Conservation (phyloP, 2,888 invertebrate genomes). For the Clistopyga incitator region DNA sequence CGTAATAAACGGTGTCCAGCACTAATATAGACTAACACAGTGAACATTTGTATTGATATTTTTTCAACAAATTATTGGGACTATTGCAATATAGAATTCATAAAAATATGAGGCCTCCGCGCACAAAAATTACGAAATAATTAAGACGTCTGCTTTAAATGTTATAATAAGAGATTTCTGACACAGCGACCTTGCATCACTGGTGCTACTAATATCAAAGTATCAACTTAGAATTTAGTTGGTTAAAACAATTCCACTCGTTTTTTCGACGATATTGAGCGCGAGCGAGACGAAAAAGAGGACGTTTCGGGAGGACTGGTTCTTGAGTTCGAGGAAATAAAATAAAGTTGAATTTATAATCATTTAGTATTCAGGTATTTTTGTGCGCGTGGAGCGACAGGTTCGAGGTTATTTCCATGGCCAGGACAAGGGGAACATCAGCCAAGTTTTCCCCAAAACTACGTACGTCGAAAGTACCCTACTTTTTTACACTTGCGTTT, state of each 20-base stretch:
- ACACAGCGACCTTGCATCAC: background rate
- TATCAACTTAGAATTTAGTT: background rate
- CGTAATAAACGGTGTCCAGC: too few species aligned
- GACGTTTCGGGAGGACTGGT: background rate
- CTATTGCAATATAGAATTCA: background rate
- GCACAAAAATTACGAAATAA: background rate
- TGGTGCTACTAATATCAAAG: conserved; percentile 2
- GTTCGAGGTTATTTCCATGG: conserved; percentile 14
- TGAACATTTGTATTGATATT: too few species aligned
- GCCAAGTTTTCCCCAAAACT: background rate
- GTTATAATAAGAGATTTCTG: background rate
- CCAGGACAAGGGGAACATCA: conserved; percentile 3
- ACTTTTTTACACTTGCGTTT: background rate
- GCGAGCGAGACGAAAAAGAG: conserved; percentile 12
- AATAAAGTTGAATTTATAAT: conserved; percentile 14
- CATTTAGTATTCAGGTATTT: conserved; percentile 17
- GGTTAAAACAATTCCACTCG: conserved; percentile 15
- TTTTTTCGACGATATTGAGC: background rate
- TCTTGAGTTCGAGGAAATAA: conserved; percentile 9
- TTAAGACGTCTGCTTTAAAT: background rate
- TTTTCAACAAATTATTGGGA: background rate
- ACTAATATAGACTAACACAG: too few species aligned
- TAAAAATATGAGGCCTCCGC: background rate
- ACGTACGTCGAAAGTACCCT: background rate
- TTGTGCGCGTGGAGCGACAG: background rate